These are phyloP conservation scores for Ceyx margarethae DNA, from an alignment of 2,113 vertebrate species.

Conservation along the genomic window DNA sequence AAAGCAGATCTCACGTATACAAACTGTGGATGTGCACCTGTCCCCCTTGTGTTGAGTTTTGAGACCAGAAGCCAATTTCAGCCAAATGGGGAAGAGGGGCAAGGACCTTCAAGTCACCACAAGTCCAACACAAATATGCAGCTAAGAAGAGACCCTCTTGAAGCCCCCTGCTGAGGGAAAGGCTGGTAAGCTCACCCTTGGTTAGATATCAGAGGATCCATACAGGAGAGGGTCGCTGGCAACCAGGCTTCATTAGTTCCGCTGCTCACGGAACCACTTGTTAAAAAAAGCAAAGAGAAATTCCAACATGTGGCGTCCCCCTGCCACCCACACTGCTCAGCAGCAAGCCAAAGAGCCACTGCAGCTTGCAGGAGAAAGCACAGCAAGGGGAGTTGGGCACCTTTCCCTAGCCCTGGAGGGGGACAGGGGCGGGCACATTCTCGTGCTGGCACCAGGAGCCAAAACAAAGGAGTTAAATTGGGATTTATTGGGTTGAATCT, in stretches of 20 bases:
- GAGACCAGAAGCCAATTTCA: not conserved
- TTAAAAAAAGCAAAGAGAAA: constrained; percentile 67
- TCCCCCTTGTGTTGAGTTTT: not conserved
- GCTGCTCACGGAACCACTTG: constrained; percentile 58
- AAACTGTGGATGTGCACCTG: not conserved
- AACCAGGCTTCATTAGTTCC: constrained; percentile 69
- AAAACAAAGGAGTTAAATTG: not conserved
- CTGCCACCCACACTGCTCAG: constrained; percentile 41
- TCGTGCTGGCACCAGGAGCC: not conserved
- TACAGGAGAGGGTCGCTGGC: constrained; percentile 63
- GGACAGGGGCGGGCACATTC: not conserved
- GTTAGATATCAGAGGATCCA: constrained; percentile 69
- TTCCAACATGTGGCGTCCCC: constrained; percentile 49
- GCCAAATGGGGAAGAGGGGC: not conserved
- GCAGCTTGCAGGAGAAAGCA: not conserved
- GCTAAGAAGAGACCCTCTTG: constrained; percentile 36
- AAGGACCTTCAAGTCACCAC: not conserved
- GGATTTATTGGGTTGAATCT: not conserved
- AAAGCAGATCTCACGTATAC: not conserved
- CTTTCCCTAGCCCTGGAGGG: not conserved
- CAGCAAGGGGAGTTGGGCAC: not conserved
- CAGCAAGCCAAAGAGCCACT: constrained; percentile 45
- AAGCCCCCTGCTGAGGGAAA: constrained; percentile 45
- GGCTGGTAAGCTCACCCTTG: constrained; percentile 62
- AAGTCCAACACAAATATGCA: constrained; percentile 11